Evolutionary conservation across 1,140 invertebrate species (phyloP).

Genomic region (Drosophila paulistorum): DNA sequence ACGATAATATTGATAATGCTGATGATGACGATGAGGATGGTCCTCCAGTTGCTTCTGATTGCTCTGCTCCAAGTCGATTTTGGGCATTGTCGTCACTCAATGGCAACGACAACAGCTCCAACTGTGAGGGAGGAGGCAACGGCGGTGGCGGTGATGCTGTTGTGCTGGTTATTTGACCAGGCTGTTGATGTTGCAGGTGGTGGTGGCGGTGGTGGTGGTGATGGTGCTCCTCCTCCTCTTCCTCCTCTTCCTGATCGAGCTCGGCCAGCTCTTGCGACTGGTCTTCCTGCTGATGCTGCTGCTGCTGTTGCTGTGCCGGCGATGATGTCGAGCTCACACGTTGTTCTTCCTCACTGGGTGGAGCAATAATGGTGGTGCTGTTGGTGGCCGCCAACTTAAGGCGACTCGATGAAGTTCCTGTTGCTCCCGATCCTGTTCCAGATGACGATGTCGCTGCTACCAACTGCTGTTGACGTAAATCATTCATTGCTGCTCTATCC

Average conservation of each 20-base stretch:
- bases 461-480: conserved; percentile 78
- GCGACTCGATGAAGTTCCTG: conserved; percentile 37
- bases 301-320: conserved; percentile 57
- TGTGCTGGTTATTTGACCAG: conserved; percentile 73
- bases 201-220: conserved; percentile 28
- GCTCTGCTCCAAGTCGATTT: conserved; percentile 29
- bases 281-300: conserved; percentile 33
- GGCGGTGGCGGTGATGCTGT: conserved; percentile 71
- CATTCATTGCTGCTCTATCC: conserved; percentile 77
- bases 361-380: conserved; percentile 22
- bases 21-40: conserved; percentile 27
- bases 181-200: conserved; percentile 37
- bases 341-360: conserved; percentile 54
- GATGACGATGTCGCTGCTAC: conserved; percentile 75
- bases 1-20: conserved; percentile 20
- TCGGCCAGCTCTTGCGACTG: conserved; percentile 12
- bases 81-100: conserved; percentile 53
- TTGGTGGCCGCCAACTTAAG: conserved; percentile 31
- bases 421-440: conserved; percentile 41
- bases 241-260: conserved; percentile 11
- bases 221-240: conserved; percentile 33
- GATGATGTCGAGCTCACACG: conserved; percentile 70
- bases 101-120: conserved; percentile 17
- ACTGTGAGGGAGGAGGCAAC: conserved; percentile 26
- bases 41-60: conserved; percentile 41